These are phyloP conservation scores for Brachionus koreanus DNA, from an alignment of 1,140 invertebrate genomes.

Conservation along the genomic window DNA sequence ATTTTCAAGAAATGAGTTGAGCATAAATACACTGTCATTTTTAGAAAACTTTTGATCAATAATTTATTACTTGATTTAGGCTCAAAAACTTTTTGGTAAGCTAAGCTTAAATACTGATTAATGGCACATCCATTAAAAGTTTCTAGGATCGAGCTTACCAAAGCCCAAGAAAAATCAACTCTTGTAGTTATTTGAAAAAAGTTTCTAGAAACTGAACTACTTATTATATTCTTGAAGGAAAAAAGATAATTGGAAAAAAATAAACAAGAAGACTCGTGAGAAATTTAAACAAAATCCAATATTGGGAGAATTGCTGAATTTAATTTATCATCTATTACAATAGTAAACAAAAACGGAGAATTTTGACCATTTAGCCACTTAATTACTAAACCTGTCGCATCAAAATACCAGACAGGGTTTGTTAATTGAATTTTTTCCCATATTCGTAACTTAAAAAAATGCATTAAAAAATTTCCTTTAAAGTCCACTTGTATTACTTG, in stretches of 20 bases:
- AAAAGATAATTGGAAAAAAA: neutral
- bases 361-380: neutral
- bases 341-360: neutral
- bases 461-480: no score
- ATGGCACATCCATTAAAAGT: neutral
- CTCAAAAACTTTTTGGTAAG: neutral
- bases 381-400: neutral
- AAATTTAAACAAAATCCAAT: neutral
- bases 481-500: no score
- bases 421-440: neutral
- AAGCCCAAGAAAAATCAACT: neutral
- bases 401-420: neutral
- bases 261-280: neutral
- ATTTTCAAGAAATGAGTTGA: constrained; percentile 10
- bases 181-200: neutral
- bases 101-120: neutral
- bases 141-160: neutral
- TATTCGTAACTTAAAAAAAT: neutral
- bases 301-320: neutral
- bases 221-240: neutral
- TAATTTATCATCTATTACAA: neutral
- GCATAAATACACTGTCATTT: neutral
- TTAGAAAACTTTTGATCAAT: neutral
- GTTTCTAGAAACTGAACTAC: neutral
- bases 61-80: neutral